Base-by-base conservation (phyloP, 2,888 invertebrate genomes). In the Dendrolimus houi region DNA sequence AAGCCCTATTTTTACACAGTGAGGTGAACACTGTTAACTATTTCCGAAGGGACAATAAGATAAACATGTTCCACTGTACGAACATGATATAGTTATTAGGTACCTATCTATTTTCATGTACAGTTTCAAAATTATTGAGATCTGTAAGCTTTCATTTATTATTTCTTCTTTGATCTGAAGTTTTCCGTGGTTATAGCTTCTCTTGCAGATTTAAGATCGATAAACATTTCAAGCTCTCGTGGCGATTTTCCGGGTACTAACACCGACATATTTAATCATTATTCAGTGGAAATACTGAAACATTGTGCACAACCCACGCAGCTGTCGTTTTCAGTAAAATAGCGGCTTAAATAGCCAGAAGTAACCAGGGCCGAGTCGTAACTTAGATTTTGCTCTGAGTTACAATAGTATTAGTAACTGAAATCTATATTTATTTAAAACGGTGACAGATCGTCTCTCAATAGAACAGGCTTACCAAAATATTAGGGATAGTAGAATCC, bases 301-400 rank as follows among this genome's bases (percentile, higher is more conserved):
- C 47, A 12, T 47, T 10, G 9, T 47, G 47, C 3, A 29, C 29
- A 9, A 12, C 47, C 47, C 47, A 47, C 47, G 47, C 47, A 47
- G 47, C 47, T 47, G 47, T 47, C 47, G 47, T 8, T 12, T 47
- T 47, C 9, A 6, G 9, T 12, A 29, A 29, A 29, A 29, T 29
- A 29, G 29, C 29, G 29, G 29, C 6, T 29, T 29, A 47, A 10
- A 47, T 47, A 47, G 12, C 47, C 47, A 47, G 29, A 29, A 29
- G 29, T 29, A 29, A 47, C 47, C 9, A 47, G 47, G 2, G 47
- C 47, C 63, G 47, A 57, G 56, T 56, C 57, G 54, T 60, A 56
- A 58, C 56, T 57, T 54, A 59, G 59, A 55, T 55, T 59, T 55
- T 52, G 54, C 56, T 54, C 54, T 54, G 55, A 56, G 54, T 56